A percentile compares a stretch with the other conserved stretches of the same genome.
Evolutionary conservation across 1,140 invertebrate species (phyloP).

Genomic region (Drosophila willistoni): DNA sequence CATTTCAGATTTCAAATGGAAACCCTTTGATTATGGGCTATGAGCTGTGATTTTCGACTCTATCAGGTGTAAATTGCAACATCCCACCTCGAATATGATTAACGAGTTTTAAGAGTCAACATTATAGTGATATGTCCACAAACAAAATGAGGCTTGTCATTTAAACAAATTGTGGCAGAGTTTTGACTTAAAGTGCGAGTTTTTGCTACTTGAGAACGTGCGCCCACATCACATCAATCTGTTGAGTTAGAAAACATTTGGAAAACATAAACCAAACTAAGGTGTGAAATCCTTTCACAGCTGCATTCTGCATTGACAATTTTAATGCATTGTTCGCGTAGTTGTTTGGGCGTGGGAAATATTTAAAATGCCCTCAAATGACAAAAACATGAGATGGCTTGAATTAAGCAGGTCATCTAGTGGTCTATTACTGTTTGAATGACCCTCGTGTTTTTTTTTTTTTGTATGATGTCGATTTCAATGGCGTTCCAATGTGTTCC

Average conservation of each 20-base stretch:
- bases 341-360: neutral
- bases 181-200: neutral
- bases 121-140: neutral
- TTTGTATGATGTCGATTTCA: conserved; percentile 40
- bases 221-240: neutral
- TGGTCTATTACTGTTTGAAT: neutral
- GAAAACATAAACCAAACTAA: neutral
- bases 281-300: neutral
- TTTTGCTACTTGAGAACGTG: neutral
- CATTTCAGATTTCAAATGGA: too few species aligned
- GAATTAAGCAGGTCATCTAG: conserved; percentile 1
- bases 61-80: too few species aligned
- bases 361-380: neutral
- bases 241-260: neutral
- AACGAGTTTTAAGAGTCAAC: neutral
- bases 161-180: neutral
- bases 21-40: too few species aligned
- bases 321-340: neutral
- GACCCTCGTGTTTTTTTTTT: neutral
- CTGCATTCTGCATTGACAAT: neutral
- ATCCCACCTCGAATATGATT: neutral
- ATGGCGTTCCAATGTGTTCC: conserved; percentile 56
- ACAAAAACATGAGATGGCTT: neutral
- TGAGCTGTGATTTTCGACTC: too few species aligned
- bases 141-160: conserved; percentile 5